These are phyloP conservation scores for Acrobasis repandana DNA, from an alignment of 2,888 invertebrate genomes.

Conservation along the genomic window DNA sequence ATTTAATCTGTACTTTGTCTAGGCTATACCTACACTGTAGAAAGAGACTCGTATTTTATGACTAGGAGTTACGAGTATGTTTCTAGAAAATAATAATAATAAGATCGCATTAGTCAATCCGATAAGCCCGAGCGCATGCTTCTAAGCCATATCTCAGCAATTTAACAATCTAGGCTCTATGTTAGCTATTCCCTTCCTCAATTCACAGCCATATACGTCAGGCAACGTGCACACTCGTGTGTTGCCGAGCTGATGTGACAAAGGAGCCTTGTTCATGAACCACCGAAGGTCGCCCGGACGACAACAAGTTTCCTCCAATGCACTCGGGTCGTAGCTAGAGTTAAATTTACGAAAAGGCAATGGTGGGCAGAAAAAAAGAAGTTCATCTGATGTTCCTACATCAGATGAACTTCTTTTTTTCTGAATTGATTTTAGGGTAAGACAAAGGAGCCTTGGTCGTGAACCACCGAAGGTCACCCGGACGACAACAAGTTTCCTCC, in stretches of 20 bases:
- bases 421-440: too few species aligned
- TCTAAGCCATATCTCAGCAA: background rate
- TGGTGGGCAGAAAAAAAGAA: too few species aligned
- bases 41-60: too few species aligned
- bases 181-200: conserved; percentile 39
- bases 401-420: too few species aligned
- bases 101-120: conserved; percentile 5
- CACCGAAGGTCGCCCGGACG: conserved; percentile 72
- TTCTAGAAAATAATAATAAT: background rate
- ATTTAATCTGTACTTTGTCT: too few species aligned
- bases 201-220: conserved; percentile 39
- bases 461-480: conserved; percentile 76
- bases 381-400: too few species aligned
- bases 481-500: conserved; percentile 64
- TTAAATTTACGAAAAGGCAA: too few species aligned
- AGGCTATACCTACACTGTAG: too few species aligned
- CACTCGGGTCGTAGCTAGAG: conserved; percentile 22
- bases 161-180: conserved; percentile 19
- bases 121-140: background rate
- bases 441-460: conserved; percentile 78
- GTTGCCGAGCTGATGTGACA: conserved; percentile 43
- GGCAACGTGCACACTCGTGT: conserved; percentile 25
- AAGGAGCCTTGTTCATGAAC: conserved; percentile 79
- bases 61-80: too few species aligned
- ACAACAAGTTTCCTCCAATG: conserved; percentile 65